Evolutionary conservation across 2,797 vertebrate genomes (phyloP), one percentile per base, ranked within the genome.

Genomic region (Mus caroli): DNA sequence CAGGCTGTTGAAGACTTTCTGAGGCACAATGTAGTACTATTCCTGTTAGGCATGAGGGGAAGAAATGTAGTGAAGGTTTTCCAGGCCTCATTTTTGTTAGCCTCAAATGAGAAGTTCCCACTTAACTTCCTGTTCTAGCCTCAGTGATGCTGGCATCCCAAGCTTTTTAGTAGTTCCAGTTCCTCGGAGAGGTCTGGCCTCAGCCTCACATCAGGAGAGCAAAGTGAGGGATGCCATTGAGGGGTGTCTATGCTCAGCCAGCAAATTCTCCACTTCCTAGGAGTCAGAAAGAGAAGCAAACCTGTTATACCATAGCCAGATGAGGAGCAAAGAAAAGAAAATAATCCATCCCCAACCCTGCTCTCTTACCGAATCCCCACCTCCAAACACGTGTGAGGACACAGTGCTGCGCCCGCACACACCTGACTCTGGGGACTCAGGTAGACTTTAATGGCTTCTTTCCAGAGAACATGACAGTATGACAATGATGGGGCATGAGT

Each of bases 251-350:
- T 96, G 98, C 69, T 94, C n/a, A 0, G 78, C 73, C 34, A 89
- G 43, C 26, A 15, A 19, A 10, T 96, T 90, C 85, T 97, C 97
- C 80, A 64, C 97, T 86, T 56, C 96, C 98, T 99, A 88, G 31
- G 94, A 97, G 93, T 94, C 96, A 90, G 96, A 97, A 95, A 50
- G 77, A 94, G 87, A 97, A 92, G 98, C 84, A 94, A 94, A 0
- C 11, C 90, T 0, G 80, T 37, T 94, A 97, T 19, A 97, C 69
- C 19, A 58, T 80, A 31, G 0, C 3, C 79, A 67, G 60, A 9
- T 0, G 50, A 24, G 0, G 46, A 54, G 40, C 5, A 17, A 6
- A 58, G 2, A 9, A 73, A 54, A 1, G 19, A 84, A 85, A 43
- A 88, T 58, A 88, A 58, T 9, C 76, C 58, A 28, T 14, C 24